A percentile compares a stretch with the other conserved stretches of the same genome.
phyloP scores from a whole-genome alignment of 1,140 invertebrate genomes.

The Eriocheir sinensis region DNA sequence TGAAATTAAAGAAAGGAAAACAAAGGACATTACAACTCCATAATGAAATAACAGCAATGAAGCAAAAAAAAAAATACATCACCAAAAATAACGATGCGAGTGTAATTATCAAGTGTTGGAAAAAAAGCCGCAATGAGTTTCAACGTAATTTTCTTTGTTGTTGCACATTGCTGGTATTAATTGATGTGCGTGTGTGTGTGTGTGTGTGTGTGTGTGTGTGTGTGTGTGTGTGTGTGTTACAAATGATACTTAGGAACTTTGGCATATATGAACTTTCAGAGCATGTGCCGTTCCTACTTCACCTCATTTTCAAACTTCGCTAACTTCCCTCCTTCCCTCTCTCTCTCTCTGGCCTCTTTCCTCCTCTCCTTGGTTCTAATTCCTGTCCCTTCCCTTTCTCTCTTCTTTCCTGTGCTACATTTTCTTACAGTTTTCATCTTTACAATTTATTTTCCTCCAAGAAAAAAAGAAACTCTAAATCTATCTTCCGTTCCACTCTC shows the following conservation, averaged over 20 bases:
- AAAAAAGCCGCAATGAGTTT: no score
- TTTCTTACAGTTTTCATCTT: not conserved
- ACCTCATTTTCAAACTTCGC: not conserved
- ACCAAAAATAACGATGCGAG: no score
- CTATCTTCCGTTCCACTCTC: not conserved
- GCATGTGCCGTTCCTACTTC: not conserved
- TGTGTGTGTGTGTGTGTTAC: not conserved
- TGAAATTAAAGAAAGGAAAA: not conserved
- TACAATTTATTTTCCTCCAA: not conserved
- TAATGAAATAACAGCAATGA: not conserved
- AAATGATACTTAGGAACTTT: not conserved
- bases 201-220: conserved; percentile 35
- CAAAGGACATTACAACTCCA: not conserved
- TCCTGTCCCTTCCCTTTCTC: not conserved
- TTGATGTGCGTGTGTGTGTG: conserved; percentile 40
- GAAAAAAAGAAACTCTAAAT: not conserved
- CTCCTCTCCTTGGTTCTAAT: not conserved
- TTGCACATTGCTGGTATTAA: not conserved
- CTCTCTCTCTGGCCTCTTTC: not conserved
- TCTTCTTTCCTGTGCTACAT: not conserved
- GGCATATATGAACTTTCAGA: not conserved
- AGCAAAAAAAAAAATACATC: not conserved
- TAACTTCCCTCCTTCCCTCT: not conserved
- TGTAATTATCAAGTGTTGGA: no score
- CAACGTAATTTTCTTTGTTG: not conserved